Conservation (phyloP, 2,797 vertebrate genomes). For the Alfaro cultratus region DNA sequence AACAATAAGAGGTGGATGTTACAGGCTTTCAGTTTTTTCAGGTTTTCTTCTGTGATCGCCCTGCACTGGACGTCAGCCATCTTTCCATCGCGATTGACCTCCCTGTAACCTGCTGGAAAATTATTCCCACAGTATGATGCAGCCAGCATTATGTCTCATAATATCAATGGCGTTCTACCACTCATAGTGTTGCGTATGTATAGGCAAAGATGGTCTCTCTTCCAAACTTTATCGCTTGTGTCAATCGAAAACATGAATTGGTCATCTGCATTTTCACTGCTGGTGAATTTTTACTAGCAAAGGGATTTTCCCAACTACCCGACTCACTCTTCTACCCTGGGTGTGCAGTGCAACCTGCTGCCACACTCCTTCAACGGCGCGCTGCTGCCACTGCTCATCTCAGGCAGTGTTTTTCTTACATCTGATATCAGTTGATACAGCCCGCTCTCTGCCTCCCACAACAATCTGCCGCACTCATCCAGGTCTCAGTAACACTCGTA, state of each 20-base stretch:
- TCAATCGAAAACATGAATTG: neutral
- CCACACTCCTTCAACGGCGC: constrained; percentile 53
- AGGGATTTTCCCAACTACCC: constrained; percentile 20
- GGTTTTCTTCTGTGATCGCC: neutral
- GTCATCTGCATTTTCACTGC: neutral
- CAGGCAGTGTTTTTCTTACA: constrained; percentile 65
- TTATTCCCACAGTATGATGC: neutral
- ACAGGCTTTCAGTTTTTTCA: neutral
- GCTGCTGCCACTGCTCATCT: constrained; percentile 59
- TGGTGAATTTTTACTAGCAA: neutral
- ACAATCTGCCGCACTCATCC: constrained; percentile 49
- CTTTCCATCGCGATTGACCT: neutral
- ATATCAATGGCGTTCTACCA: neutral
- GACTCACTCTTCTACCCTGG: neutral
- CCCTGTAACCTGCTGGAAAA: neutral
- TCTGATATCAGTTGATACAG: constrained; percentile 71
- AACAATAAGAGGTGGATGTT: neutral
- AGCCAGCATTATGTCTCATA: neutral
- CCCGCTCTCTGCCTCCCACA: constrained; percentile 53
- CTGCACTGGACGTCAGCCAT: neutral
- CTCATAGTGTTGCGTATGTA: neutral
- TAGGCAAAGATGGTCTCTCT: neutral
- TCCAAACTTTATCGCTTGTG: neutral
- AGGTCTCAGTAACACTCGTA: constrained; percentile 56
- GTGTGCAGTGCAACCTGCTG: constrained; percentile 38